A percentile compares a stretch with the other conserved stretches of the same genome.
Conservation (phyloP, 2,113 vertebrate species). For the Promerops cafer region DNA sequence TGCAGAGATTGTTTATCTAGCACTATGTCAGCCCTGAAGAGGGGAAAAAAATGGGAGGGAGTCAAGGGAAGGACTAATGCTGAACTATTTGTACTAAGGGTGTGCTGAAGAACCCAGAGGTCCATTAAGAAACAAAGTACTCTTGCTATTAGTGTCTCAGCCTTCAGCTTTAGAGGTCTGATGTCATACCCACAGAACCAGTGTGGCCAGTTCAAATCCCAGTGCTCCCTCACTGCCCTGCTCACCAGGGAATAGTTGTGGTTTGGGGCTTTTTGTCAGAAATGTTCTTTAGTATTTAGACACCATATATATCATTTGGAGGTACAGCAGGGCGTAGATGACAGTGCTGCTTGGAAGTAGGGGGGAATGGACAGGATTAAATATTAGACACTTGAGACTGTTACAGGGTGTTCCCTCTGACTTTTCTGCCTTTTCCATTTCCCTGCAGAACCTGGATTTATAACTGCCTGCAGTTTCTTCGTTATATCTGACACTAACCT, state of each 20-base stretch:
- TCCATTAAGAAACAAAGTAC: background rate
- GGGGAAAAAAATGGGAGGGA: background rate
- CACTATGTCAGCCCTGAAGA: background rate
- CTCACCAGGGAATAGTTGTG: background rate
- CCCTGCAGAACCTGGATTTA: background rate
- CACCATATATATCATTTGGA: accelerated
- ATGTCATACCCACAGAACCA: background rate
- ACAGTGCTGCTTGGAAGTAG: background rate
- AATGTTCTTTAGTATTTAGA: background rate
- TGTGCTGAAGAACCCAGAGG: background rate
- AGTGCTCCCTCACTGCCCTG: background rate
- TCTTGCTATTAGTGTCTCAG: background rate
- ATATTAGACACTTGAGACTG: background rate
- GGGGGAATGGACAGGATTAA: background rate
- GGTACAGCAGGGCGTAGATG: background rate
- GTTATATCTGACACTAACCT: background rate
- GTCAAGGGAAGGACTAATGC: background rate
- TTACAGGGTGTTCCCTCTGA: background rate
- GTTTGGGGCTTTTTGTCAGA: background rate
- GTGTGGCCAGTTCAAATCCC: background rate
- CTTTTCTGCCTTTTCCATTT: background rate
- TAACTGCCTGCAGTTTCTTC: background rate
- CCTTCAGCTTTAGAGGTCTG: background rate
- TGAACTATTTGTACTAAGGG: background rate
- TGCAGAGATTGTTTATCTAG: background rate